phyloP scores from a whole-genome alignment of 2,888 invertebrate genomes.

The Trachelus iudaicus region DNA sequence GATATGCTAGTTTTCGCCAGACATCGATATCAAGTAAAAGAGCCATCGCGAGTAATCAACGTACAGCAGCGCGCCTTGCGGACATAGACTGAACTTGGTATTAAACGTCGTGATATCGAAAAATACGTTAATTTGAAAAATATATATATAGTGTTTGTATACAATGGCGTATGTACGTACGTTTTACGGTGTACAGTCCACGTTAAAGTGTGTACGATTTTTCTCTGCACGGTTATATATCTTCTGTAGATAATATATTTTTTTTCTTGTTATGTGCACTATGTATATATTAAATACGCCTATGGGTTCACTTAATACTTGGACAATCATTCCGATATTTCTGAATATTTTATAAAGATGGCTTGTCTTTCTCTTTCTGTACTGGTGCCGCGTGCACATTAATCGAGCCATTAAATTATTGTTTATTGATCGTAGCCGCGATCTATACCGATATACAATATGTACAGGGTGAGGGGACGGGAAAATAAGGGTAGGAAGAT shows the following conservation, averaged over 20 bases:
- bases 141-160: conserved; percentile 33
- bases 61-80: neutral
- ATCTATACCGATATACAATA: neutral
- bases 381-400: neutral
- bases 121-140: conserved; percentile 52
- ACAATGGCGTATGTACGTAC: conserved; percentile 15
- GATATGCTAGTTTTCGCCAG: too few relatives aligned
- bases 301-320: neutral
- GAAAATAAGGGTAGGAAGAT: neutral
- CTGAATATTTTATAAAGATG: neutral
- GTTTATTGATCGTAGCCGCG: neutral
- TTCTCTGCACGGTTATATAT: neutral
- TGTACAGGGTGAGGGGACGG: neutral
- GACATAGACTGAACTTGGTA: neutral
- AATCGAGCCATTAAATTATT: neutral
- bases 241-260: neutral
- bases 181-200: too few relatives aligned
- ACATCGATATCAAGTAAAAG: neutral
- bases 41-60: neutral
- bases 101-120: conserved; percentile 37
- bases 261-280: neutral
- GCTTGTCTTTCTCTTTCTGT: neutral
- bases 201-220: neutral
- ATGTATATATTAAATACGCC: neutral
- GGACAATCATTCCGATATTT: neutral